Base-by-base conservation (phyloP, 2,888 invertebrate species). In the Resseliella maxima region DNA sequence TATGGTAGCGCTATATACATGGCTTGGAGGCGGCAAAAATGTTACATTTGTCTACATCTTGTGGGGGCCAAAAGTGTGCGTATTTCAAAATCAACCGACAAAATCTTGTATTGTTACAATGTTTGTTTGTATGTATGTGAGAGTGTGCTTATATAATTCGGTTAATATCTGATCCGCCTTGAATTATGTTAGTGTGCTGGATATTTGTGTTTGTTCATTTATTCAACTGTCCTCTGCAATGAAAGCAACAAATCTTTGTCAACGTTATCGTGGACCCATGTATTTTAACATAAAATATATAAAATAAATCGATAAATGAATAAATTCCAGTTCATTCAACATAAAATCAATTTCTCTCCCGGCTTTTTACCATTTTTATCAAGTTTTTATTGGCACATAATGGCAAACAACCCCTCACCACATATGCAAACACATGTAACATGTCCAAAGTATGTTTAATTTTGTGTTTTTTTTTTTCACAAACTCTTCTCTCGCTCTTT, bases 321-420 rank as follows among this genome's bases (percentile, higher is more conserved):
- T 59, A 59, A 59, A 59, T 59, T 59, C 59, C 59, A 59, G 59
- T 24, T 59, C 59, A 59, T 59, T 59, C 59, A 59, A 59, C 59
- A 59, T 59, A 59, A 59, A 59, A 59, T 59, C 59, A 59, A 59
- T 59, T 59, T 59, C n/a, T 59, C 59, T 59, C 59, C 59, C 59
- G 59, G 59, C 59, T 59, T 59, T 27, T 59, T 59, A 24, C 59
- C 59, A 59, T 59, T 59, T 59, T 59, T 59, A 59, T 12, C 59
- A 59, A 59, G 24, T 59, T 59, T 59, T 59, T 59, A 24, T 24
- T 59, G 12, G 59, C 59, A 59, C 59, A 59, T 59, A 24, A 50
- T 50, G 50, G 27, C 3, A 24, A 27, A 27, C 3, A 18, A n/a
- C 59, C 50, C 59, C 27, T n/a, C 59, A n/a, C 3, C 59, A 24